These are phyloP conservation scores for Trachymyrmex cornetzi DNA, from an alignment of 1,140 invertebrate genomes.

Conservation along the genomic window DNA sequence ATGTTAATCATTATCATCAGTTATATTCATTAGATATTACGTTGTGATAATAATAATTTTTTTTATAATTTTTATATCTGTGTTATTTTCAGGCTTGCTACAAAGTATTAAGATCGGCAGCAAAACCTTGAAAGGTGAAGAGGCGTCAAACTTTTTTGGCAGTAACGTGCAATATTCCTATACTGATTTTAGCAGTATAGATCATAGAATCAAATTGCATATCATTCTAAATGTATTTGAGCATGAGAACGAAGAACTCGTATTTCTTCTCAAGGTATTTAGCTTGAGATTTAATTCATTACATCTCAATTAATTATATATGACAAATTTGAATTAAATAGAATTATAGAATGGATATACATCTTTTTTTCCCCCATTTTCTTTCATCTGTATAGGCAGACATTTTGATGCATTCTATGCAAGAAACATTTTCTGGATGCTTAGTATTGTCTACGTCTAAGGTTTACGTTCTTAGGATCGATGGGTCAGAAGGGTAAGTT, in stretches of 20 bases:
- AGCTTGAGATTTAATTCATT: slow-evolving; percentile 1
- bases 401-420: slow-evolving; percentile 83
- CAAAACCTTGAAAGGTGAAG: slow-evolving; percentile 74
- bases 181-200: slow-evolving; percentile 86
- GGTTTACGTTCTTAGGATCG: slow-evolving; percentile 87
- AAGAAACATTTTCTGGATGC: slow-evolving; percentile 84
- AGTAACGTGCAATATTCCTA: slow-evolving; percentile 87
- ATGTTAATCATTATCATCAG: not conserved
- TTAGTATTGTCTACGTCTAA: slow-evolving; percentile 87
- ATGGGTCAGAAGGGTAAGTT: slow-evolving; percentile 84
- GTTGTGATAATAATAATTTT: not conserved
- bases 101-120: slow-evolving; percentile 83
- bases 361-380: not conserved
- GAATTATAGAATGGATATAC: not conserved
- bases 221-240: slow-evolving; percentile 88
- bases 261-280: slow-evolving; percentile 86
- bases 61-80: not conserved
- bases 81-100: slow-evolving; percentile 80
- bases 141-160: slow-evolving; percentile 72
- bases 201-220: slow-evolving; percentile 88
- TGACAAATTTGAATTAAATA: not conserved
- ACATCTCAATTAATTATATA: not conserved
- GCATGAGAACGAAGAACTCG: slow-evolving; percentile 87
- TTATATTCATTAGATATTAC: not conserved
- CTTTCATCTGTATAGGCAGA: slow-evolving; percentile 76